Evolutionary conservation across 1,140 invertebrate genomes (phyloP).

Genomic region (Drosophila ohnishii): DNA sequence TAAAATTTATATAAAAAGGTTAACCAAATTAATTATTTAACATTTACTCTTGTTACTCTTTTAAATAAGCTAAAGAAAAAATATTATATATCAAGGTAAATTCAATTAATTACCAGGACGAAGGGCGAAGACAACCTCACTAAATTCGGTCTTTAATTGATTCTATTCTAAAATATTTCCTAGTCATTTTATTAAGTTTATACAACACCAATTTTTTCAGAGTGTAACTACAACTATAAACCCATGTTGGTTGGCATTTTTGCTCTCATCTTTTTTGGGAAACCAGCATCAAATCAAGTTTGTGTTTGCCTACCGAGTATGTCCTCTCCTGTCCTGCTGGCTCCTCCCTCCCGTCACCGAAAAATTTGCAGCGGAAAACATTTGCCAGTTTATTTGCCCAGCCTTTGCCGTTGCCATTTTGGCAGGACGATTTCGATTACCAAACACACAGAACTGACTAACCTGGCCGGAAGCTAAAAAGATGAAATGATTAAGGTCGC

Average conservation of each 20-base stretch:
- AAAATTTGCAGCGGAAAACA: constrained; percentile 41
- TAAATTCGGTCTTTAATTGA: background rate
- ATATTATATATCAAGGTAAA: too few species aligned
- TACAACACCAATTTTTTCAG: constrained; percentile 1
- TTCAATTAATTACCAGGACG: too few species aligned
- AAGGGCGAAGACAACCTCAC: too few species aligned
- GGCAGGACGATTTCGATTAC: constrained; percentile 49
- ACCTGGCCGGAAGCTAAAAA: constrained; percentile 68
- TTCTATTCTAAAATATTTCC: background rate
- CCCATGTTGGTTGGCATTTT: constrained; percentile 8
- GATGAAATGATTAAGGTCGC: constrained; percentile 73
- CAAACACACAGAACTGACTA: constrained; percentile 53
- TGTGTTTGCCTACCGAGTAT: constrained; percentile 45
- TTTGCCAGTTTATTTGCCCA: constrained; percentile 45
- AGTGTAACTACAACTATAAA: constrained; percentile 17
- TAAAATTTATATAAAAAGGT: background rate
- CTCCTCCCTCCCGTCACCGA: background rate
- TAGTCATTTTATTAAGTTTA: background rate
- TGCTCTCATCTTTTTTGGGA: constrained; percentile 23
- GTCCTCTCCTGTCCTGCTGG: background rate
- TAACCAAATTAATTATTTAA: too few species aligned
- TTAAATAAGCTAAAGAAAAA: too few species aligned
- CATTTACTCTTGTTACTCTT: background rate
- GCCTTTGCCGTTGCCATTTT: constrained; percentile 32
- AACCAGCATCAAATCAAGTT: constrained; percentile 46